Evolutionary conservation across 2,113 vertebrate species (phyloP).

Genomic region (Oenanthe melanoleuca): DNA sequence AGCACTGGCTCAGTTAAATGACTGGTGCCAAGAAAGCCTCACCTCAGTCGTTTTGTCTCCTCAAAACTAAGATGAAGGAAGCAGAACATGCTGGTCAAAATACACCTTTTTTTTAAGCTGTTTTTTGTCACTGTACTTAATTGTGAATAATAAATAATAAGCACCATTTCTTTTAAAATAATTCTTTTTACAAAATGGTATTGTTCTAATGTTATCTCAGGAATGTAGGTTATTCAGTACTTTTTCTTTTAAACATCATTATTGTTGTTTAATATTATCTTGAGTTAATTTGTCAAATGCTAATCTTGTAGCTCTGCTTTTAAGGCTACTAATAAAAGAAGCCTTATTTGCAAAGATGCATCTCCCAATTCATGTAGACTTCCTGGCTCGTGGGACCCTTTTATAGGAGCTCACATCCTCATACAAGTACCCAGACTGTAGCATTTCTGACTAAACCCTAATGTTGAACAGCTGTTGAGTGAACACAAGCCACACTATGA

Average conservation of each 20-base stretch:
- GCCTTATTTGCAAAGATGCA: neutral
- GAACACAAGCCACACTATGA: conserved; percentile 30
- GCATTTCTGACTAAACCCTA: conserved; percentile 21
- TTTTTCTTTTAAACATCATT: neutral
- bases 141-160: neutral
- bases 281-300: neutral
- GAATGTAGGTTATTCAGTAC: neutral
- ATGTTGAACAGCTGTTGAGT: conserved; percentile 58
- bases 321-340: neutral
- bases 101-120: neutral
- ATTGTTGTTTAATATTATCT: neutral
- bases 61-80: neutral
- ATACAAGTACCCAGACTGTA: neutral
- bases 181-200: neutral
- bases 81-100: neutral
- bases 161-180: neutral
- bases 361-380: neutral
- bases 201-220: neutral
- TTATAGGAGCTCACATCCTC: neutral
- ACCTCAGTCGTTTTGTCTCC: neutral
- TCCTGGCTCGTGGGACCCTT: neutral
- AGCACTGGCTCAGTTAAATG: neutral
- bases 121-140: neutral
- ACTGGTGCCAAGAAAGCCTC: neutral
- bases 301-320: neutral